Evolutionary conservation across 2,888 invertebrate genomes (phyloP), one percentile per base, ranked within the genome.

Genomic region (Drosophila ustulata): DNA sequence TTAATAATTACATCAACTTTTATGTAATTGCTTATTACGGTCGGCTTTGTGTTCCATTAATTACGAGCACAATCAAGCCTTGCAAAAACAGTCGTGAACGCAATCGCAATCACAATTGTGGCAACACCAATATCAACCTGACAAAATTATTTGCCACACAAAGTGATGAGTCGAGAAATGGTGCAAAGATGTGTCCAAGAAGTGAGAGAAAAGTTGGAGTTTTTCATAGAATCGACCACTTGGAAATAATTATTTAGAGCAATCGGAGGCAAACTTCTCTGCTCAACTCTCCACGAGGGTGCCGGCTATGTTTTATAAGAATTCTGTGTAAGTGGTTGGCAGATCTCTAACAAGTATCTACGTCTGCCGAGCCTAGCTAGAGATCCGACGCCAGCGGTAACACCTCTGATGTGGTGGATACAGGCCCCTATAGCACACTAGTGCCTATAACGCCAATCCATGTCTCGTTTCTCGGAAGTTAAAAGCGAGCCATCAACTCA

Each of bases 1-100:
- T 84, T 84, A 88, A 84, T 84, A 84, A 84, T 88, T 88, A 88
- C 89, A 84, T 84, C 88, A 84, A 80, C 83, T 78, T 67, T 78
- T 71, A 78, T 83, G 83, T 88, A 88, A 84, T 88, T 83, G 89
- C 83, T 86, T 84, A 86, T 84, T 84, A 82, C 72, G 70, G 53
- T 49, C 70, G 18, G 63, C 69, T 74, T 74, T 69, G 62, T 69
- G 63, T 63, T 28, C 62, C 62, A 76, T 78, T 66, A 76, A 76
- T 76, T 66, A 78, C 58, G 41, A 30, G 50, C 7, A 25, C 34
- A n/a, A 37, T 37, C 45, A 56, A 34, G 43, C 45, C 25, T 26
- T 37, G 45, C 46, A 30, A 68, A 30, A 68, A 57, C 49, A 53
- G 56, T 37, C 43, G 43, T 43, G 37, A 30, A 30, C 37, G n/a